Conservation (phyloP, 2,797 vertebrate species). For the Garrulus glandarius region DNA sequence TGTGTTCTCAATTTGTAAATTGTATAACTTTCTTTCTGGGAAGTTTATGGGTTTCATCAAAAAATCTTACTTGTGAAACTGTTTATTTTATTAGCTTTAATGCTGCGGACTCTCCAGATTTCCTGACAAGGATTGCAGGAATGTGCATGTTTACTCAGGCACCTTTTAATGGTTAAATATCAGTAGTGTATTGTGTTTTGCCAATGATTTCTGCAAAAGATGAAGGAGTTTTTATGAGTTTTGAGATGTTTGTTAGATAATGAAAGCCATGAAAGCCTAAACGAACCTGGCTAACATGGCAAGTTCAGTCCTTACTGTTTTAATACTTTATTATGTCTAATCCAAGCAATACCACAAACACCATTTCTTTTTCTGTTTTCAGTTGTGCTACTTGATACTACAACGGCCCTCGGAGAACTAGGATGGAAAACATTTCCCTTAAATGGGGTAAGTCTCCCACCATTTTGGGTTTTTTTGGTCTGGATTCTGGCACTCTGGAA, state of each 20-base stretch:
- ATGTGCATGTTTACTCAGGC: neutral
- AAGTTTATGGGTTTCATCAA: neutral
- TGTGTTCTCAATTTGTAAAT: neutral
- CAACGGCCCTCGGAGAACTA: slow-evolving; percentile 88
- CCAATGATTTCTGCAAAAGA: neutral
- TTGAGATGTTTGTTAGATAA: neutral
- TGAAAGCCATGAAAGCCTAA: neutral
- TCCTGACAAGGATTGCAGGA: neutral
- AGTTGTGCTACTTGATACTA: slow-evolving; percentile 96
- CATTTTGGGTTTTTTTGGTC: neutral
- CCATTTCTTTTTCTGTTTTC: slow-evolving; percentile 71
- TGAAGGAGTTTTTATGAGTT: neutral
- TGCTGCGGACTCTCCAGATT: neutral
- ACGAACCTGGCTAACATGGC: neutral
- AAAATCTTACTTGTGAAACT: neutral
- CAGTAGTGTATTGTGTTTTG: neutral
- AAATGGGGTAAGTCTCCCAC: slow-evolving; percentile 87
- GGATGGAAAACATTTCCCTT: slow-evolving; percentile 96
- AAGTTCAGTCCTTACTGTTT: neutral
- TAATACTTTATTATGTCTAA: neutral
- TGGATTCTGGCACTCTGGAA: neutral
- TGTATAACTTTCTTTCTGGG: neutral
- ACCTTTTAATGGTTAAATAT: neutral
- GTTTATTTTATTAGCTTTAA: neutral
- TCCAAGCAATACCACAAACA: neutral